Percentiles rank a stretch among this genome's conserved stretches.
Evolutionary conservation across 2,888 invertebrate species (phyloP).

Genomic region (Euproctis similis): DNA sequence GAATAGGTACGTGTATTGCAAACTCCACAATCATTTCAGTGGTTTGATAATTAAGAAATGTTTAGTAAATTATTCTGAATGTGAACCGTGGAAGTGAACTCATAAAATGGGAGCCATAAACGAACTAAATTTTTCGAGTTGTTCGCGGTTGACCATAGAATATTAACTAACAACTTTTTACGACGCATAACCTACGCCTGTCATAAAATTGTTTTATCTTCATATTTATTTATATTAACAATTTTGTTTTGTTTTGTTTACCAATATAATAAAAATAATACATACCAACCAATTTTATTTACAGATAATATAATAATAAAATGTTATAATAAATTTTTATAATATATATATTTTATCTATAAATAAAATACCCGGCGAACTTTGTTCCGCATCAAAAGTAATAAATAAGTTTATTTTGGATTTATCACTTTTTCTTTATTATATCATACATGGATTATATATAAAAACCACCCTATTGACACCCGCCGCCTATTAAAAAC

Average conservation of each 20-base stretch:
- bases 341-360: no score
- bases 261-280: no score
- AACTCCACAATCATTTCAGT: constrained; percentile 19
- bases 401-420: no score
- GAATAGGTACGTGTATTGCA: constrained; percentile 11
- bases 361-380: no score
- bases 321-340: no score
- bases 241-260: not conserved
- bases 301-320: no score
- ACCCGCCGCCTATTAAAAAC: no score
- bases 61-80: constrained; percentile 15
- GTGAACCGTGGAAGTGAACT: constrained; percentile 19
- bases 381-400: no score
- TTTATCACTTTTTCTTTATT: no score
- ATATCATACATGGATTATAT: no score
- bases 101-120: constrained; percentile 37
- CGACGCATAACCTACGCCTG: constrained; percentile 19
- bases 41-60: constrained; percentile 17
- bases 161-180: constrained; percentile 32
- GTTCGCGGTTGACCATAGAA: constrained; percentile 37
- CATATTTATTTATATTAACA: constrained; percentile 14
- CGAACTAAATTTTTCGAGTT: constrained; percentile 35
- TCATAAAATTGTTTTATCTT: constrained; percentile 31
- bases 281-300: no score
- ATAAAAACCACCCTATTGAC: no score